Evolutionary conservation across 2,113 vertebrate genomes (phyloP).

Genomic region (Petrocephalus microphthalmus): DNA sequence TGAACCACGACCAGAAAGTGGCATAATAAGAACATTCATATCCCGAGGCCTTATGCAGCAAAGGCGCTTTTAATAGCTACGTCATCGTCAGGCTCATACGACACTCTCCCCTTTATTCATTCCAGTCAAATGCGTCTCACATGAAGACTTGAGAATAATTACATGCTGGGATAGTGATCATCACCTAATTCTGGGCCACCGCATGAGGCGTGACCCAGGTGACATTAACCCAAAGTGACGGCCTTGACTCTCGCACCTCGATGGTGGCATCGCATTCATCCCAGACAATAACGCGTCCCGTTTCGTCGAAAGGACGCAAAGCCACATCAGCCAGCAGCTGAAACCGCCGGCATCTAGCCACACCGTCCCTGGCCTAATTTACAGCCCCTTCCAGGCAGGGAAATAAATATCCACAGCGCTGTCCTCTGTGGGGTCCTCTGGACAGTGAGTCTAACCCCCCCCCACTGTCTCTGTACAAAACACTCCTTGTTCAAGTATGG

Average conservation of each 20-base stretch:
- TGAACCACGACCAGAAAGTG: background rate
- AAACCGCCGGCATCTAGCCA: conserved; percentile 53
- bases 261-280: conserved; percentile 9
- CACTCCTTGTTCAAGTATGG: background rate
- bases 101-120: background rate
- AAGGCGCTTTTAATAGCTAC: background rate
- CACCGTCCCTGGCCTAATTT: conserved; percentile 60
- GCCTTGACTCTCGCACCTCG: background rate
- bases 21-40: background rate
- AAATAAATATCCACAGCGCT: conserved; percentile 57
- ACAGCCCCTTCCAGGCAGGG: conserved; percentile 49
- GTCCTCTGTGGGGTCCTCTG: conserved; percentile 52
- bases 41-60: background rate
- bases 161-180: conserved; percentile 23
- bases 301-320: conserved; percentile 58
- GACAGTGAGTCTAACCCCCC: conserved; percentile 47
- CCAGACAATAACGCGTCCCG: conserved; percentile 25
- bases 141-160: conserved; percentile 24
- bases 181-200: background rate
- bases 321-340: conserved; percentile 36
- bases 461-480: background rate
- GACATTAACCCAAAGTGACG: background rate
- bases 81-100: background rate
- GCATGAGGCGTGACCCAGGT: background rate
- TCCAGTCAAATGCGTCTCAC: background rate